These are phyloP conservation scores for Lophius piscatorius DNA, from an alignment of 2,113 vertebrate genomes.

Conservation along the genomic window DNA sequence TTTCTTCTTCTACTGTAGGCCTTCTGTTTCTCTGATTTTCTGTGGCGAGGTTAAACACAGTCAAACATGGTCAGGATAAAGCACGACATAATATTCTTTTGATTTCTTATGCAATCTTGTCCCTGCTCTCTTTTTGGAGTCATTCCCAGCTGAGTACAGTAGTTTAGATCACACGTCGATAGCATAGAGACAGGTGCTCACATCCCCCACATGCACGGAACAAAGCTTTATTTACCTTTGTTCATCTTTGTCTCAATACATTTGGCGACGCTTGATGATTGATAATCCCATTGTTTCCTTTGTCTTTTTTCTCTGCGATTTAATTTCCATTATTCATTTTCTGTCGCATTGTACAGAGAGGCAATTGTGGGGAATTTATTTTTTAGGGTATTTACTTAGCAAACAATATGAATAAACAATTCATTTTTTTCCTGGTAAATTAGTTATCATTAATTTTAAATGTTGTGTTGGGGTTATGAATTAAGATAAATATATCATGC, in stretches of 20 bases:
- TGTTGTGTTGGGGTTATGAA: conserved; percentile 58
- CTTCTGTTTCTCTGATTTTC: background rate
- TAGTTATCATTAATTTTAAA: conserved; percentile 82
- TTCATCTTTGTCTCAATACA: conserved; percentile 57
- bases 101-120: conserved; percentile 1
- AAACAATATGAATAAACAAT: conserved; percentile 81
- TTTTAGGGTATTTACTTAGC: conserved; percentile 78
- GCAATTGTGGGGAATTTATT: conserved; percentile 73
- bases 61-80: background rate
- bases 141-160: conserved; percentile 33
- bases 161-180: conserved; percentile 44
- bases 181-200: conserved; percentile 60
- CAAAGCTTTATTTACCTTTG: conserved; percentile 71
- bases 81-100: conserved; percentile 1
- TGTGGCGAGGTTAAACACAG: background rate
- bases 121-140: conserved; percentile 7
- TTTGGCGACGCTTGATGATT: conserved; percentile 61
- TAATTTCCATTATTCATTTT: conserved; percentile 80
- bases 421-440: conserved; percentile 64
- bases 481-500: conserved; percentile 55
- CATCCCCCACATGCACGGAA: conserved; percentile 50
- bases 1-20: background rate
- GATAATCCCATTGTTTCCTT: conserved; percentile 75
- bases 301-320: conserved; percentile 63
- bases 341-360: conserved; percentile 65